Evolutionary conservation across 2,888 invertebrate species (phyloP), one percentile per base, ranked within the genome.

Genomic region (Lordiphosa fenestrarum): DNA sequence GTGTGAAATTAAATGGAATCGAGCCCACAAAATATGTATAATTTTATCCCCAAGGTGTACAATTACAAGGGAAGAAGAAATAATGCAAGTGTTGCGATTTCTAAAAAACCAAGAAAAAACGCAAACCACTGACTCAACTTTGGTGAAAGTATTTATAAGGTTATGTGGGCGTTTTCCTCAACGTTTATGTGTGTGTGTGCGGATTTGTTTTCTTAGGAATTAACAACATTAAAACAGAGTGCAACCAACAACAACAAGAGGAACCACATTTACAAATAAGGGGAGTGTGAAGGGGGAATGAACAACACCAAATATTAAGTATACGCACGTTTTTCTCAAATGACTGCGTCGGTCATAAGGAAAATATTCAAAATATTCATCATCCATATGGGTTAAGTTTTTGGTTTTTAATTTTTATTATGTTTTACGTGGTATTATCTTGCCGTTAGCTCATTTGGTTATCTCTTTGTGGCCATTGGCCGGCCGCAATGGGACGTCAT

Each of bases 321-420:
- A 84, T 88, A 88, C 88, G 74, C 86, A 88, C 88, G 73, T 88
- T 81, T 88, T 87, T 69, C 75, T 75, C 62, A 88, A 76, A 74
- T 88, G 86, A 74, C 87, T 85, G 73, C 84, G 72, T 36, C 51
- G 73, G 81, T 87, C 88, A 73, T 85, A 88, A 40, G 88, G 86
- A 72, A 87, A 78, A 69, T 86, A 86, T 62, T 85, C 84, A 71
- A 84, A 87, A 77, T 81, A 87, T 74, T 87, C 85, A 86, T 87
- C 80, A 86, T 86, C 88, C 88, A 88, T 88, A 77, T 69, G 76
- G 56, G 58, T 56, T 49, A 50, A 55, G 30, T 61, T 46, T 42
- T 9, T 25, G 25, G 0, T 38, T 12, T 47, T 12, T 47, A 15
- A n/a, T 12, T 30, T 19, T 21, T 30, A 19, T 42, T 4, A 21